A percentile compares a stretch with the other conserved stretches of the same genome.
These are phyloP conservation scores for Anser brachyrhynchus DNA, from an alignment of 2,113 vertebrate genomes.

Conservation along the genomic window DNA sequence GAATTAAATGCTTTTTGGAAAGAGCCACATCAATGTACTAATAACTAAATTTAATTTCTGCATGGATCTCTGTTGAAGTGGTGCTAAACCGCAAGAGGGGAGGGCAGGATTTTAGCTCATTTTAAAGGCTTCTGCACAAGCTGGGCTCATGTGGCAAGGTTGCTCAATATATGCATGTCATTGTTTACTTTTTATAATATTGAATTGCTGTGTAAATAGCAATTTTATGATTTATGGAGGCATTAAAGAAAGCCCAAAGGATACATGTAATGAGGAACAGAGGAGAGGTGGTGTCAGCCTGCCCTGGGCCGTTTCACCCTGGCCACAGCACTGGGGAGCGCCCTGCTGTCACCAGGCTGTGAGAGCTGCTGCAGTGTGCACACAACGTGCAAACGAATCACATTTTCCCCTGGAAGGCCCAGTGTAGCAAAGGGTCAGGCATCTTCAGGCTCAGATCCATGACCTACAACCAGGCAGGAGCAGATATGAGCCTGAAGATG, in stretches of 20 bases:
- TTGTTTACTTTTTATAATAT: background rate
- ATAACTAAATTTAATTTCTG: background rate
- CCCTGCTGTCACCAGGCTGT: accelerated
- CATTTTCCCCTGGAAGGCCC: background rate
- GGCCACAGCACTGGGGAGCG: background rate
- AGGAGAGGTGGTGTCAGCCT: background rate
- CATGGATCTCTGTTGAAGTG: background rate
- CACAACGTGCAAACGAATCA: background rate
- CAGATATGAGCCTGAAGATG: background rate
- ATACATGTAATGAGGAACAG: background rate
- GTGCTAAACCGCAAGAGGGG: background rate
- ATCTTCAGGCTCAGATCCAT: background rate
- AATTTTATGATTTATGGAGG: background rate
- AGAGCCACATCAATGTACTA: background rate
- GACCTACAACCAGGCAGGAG: background rate
- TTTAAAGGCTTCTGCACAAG: background rate
- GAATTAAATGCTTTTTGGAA: background rate
- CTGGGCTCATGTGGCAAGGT: background rate
- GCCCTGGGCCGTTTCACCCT: background rate
- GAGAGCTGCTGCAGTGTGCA: background rate
- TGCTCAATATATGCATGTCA: background rate
- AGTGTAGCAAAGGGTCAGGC: background rate
- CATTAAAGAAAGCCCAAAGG: background rate
- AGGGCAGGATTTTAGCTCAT: background rate
- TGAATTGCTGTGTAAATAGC: background rate